Percentiles rank a stretch among this genome's conserved stretches.
phyloP scores from a whole-genome alignment of 2,113 vertebrate genomes.

The Thermophis baileyi region DNA sequence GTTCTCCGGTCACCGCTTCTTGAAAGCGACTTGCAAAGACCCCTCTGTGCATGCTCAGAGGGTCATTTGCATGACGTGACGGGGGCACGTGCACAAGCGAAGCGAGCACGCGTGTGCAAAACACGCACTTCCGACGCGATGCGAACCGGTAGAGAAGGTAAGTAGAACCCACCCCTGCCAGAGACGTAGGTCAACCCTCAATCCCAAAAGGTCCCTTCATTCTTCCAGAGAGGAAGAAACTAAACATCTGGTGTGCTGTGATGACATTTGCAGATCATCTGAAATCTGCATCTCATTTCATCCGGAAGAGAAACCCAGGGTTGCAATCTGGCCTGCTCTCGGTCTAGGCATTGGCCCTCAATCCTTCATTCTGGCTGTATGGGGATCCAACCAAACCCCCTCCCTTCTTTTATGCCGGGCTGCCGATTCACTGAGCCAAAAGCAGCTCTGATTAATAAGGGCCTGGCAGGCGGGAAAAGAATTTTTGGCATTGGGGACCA shows the following conservation, averaged over 20 bases:
- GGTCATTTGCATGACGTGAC: too few relatives aligned
- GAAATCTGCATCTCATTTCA: conserved; percentile 3
- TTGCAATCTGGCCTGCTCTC: not conserved
- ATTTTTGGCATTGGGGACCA: not conserved
- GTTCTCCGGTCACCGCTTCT: too few relatives aligned
- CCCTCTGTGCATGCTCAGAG: too few relatives aligned
- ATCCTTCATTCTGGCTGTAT: not conserved
- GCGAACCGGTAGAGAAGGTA: too few relatives aligned
- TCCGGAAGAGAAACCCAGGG: not conserved
- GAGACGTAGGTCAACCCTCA: not conserved
- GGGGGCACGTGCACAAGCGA: too few relatives aligned
- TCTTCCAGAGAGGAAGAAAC: not conserved
- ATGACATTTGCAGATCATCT: not conserved
- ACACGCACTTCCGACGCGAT: too few relatives aligned
- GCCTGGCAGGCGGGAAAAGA: not conserved
- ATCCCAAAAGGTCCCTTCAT: not conserved
- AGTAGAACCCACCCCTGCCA: too few relatives aligned
- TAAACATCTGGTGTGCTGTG: not conserved
- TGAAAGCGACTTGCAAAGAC: too few relatives aligned
- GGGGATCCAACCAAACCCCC: not conserved
- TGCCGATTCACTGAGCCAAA: not conserved
- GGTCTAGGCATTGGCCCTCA: not conserved
- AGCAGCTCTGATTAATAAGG: not conserved
- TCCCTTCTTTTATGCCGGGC: not conserved
- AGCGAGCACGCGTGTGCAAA: too few relatives aligned